These are phyloP conservation scores for Lasius platythorax DNA, from an alignment of 2,888 invertebrate species.

Conservation along the genomic window DNA sequence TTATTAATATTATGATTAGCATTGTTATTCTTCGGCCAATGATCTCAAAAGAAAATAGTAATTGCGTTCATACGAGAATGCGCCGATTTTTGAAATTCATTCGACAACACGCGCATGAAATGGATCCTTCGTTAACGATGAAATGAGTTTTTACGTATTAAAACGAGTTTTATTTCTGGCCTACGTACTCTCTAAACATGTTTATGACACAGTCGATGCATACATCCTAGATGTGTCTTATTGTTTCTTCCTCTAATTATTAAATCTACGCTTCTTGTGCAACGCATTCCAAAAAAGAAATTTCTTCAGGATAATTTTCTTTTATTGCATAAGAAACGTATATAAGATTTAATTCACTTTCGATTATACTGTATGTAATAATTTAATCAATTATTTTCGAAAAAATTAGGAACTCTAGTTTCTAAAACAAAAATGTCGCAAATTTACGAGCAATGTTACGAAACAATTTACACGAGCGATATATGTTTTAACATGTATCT, in stretches of 20 bases:
- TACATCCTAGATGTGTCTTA: conserved; percentile 10
- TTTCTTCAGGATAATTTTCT: conserved; percentile 13
- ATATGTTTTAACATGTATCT: not conserved
- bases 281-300: conserved; percentile 72
- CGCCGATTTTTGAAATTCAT: conserved; percentile 63
- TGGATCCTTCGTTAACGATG: conserved; percentile 25
- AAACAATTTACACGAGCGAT: not conserved
- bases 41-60: conserved; percentile 81
- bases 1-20: conserved; percentile 77
- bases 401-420: not conserved
- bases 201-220: conserved; percentile 66
- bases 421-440: not conserved
- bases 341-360: conserved; percentile 15
- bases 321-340: conserved; percentile 24
- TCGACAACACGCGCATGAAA: conserved; percentile 56
- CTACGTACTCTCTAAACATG: conserved; percentile 76
- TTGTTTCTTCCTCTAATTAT: conserved; percentile 49
- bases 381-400: not conserved
- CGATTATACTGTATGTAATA: not conserved
- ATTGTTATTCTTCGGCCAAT: conserved; percentile 83
- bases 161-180: conserved; percentile 69
- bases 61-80: conserved; percentile 69
- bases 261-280: conserved; percentile 63
- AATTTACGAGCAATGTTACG: conserved; percentile 7
- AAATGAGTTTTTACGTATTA: not conserved